A percentile compares a stretch with the other conserved stretches of the same genome.
These are phyloP conservation scores for Petaurus breviceps DNA, from an alignment of 2,113 vertebrate species.

Conservation along the genomic window DNA sequence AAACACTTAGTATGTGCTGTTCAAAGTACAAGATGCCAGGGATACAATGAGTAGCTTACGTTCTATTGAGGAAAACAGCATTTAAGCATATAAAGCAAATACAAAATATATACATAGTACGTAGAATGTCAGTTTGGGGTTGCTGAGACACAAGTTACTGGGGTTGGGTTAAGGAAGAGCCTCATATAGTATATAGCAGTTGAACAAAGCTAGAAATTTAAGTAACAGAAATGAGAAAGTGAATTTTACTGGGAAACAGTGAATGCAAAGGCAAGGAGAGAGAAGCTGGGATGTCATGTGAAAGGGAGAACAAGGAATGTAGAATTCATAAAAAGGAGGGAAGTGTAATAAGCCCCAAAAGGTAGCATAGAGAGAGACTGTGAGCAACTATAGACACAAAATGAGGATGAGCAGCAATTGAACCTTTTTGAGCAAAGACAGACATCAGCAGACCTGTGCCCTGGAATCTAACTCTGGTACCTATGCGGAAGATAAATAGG, in stretches of 20 bases:
- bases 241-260: background rate
- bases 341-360: background rate
- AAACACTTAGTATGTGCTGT: background rate
- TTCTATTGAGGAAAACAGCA: background rate
- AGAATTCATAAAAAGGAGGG: background rate
- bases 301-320: background rate
- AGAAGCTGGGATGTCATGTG: background rate
- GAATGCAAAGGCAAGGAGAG: background rate
- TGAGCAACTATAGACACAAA: too few relatives aligned
- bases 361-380: background rate
- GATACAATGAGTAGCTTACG: background rate
- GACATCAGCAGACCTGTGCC: background rate
- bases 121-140: background rate
- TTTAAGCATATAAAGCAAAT: background rate
- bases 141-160: background rate
- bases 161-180: background rate
- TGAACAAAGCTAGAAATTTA: background rate
- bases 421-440: background rate
- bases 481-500: background rate
- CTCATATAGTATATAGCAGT: background rate
- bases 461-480: background rate
- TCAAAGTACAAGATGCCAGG: background rate
- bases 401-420: background rate
- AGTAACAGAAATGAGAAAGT: background rate
- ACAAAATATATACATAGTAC: background rate